phyloP scores from a whole-genome alignment of 2,888 invertebrate species.

The Tetrapedia diversipes region DNA sequence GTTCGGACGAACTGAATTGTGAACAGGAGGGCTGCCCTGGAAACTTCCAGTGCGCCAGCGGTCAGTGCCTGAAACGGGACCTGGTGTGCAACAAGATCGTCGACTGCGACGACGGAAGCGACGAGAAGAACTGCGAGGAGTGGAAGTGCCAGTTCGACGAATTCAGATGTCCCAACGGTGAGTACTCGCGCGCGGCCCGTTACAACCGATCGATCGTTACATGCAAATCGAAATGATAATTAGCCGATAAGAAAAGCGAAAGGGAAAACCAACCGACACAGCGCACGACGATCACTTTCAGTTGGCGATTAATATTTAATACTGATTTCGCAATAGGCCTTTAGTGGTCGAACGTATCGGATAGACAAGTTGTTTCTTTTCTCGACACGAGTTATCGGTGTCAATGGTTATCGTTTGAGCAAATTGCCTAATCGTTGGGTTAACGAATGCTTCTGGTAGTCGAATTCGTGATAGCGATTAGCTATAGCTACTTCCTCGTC shows the following conservation, averaged over 20 bases:
- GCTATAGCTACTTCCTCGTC: neutral
- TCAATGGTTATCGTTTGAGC: slow-evolving; percentile 2
- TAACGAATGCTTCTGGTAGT: neutral
- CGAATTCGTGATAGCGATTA: neutral
- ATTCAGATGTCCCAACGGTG: slow-evolving; percentile 83
- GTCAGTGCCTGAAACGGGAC: slow-evolving; percentile 85
- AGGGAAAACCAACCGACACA: slow-evolving; percentile 31
- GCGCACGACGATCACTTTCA: neutral
- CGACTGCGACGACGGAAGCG: slow-evolving; percentile 86
- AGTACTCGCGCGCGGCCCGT: slow-evolving; percentile 35
- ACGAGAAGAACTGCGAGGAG: slow-evolving; percentile 84
- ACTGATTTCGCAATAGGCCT: slow-evolving; percentile 6
- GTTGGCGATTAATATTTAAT: slow-evolving; percentile 24
- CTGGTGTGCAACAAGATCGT: slow-evolving; percentile 86
- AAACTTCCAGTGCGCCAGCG: slow-evolving; percentile 85
- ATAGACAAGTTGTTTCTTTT: neutral
- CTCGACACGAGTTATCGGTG: slow-evolving; percentile 4
- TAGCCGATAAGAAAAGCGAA: slow-evolving; percentile 25
- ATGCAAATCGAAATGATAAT: slow-evolving; percentile 31
- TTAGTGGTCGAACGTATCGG: neutral
- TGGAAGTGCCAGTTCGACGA: slow-evolving; percentile 85
- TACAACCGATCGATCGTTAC: neutral
- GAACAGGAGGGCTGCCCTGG: slow-evolving; percentile 85
- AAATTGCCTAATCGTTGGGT: slow-evolving; percentile 2
- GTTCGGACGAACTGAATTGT: slow-evolving; percentile 86